Evolutionary conservation across 2,113 vertebrate genomes (phyloP).

Genomic region (Notothenia coriiceps): DNA sequence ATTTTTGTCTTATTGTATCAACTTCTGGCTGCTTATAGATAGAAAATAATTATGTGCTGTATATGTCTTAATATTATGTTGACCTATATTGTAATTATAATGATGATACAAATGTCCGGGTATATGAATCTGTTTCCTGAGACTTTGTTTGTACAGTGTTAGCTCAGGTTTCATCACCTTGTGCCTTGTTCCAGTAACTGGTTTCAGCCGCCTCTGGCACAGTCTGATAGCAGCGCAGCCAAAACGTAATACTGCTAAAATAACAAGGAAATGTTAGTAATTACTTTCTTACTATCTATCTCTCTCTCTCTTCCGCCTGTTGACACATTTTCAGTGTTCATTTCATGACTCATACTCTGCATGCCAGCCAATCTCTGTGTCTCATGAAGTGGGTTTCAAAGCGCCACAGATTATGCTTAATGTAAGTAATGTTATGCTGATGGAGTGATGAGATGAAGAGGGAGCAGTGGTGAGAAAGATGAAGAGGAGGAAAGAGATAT

Average conservation of each 20-base stretch:
- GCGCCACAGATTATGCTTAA: neutral
- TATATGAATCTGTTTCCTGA: neutral
- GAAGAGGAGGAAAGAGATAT: slow-evolving; percentile 44
- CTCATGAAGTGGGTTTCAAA: neutral
- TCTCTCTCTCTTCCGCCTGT: neutral
- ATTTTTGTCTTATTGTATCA: neutral
- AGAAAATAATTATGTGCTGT: neutral
- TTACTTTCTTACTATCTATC: slow-evolving; percentile 15
- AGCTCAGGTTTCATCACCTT: slow-evolving; percentile 29
- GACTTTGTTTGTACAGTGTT: slow-evolving; percentile 3
- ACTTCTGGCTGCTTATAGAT: neutral
- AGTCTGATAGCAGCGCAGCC: slow-evolving; percentile 16
- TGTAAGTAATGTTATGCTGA: neutral
- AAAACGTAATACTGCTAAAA: slow-evolving; percentile 44
- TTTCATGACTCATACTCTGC: slow-evolving; percentile 43
- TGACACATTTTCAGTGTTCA: slow-evolving; percentile 38
- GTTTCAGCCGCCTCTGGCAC: slow-evolving; percentile 26
- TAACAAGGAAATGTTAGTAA: slow-evolving; percentile 51
- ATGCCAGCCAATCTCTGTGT: neutral
- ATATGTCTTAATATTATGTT: neutral
- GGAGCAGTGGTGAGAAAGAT: slow-evolving; percentile 24
- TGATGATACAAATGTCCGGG: neutral
- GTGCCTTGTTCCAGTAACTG: slow-evolving; percentile 7
- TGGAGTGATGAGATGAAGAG: slow-evolving; percentile 11
- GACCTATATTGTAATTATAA: neutral